Percentiles rank a stretch among this genome's conserved stretches.
These are phyloP conservation scores for Steatornis caripensis DNA, from an alignment of 2,113 vertebrate genomes.

Conservation along the genomic window DNA sequence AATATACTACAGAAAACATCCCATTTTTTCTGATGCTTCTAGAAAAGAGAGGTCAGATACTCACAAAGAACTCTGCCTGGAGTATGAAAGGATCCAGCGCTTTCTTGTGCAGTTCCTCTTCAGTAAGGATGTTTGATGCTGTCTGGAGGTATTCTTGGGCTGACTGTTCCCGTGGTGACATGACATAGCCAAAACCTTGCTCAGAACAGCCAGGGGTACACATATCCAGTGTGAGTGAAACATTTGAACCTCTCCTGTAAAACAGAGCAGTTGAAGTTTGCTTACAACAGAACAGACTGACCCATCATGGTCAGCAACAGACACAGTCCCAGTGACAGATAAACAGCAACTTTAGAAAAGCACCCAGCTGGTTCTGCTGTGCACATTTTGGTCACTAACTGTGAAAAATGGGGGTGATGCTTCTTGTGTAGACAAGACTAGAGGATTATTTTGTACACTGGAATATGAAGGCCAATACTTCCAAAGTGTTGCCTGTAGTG, in stretches of 20 bases:
- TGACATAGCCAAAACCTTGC: conserved; percentile 87
- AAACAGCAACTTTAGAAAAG: background rate
- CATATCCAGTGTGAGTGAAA: conserved; percentile 97
- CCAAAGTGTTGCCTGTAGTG: background rate
- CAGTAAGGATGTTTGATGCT: conserved; percentile 83
- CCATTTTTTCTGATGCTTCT: background rate
- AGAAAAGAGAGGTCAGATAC: conserved; percentile 35
- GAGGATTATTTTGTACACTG: background rate
- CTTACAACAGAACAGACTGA: background rate
- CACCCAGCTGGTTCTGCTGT: background rate
- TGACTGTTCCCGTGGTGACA: conserved; percentile 91
- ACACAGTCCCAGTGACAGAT: background rate
- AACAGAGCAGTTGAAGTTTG: background rate
- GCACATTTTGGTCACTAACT: background rate
- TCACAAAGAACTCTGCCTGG: conserved; percentile 96
- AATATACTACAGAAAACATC: too few species aligned
- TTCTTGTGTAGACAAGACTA: background rate
- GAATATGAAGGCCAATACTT: background rate
- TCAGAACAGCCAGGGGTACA: conserved; percentile 94
- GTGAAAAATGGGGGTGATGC: background rate
- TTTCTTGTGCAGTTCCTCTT: conserved; percentile 85
- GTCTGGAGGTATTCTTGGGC: conserved; percentile 90
- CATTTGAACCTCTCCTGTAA: conserved; percentile 94
- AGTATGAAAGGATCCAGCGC: conserved; percentile 92
- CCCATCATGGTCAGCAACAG: background rate